Evolutionary conservation across 1,140 invertebrate genomes (phyloP).

Genomic region (Lerema accius): DNA sequence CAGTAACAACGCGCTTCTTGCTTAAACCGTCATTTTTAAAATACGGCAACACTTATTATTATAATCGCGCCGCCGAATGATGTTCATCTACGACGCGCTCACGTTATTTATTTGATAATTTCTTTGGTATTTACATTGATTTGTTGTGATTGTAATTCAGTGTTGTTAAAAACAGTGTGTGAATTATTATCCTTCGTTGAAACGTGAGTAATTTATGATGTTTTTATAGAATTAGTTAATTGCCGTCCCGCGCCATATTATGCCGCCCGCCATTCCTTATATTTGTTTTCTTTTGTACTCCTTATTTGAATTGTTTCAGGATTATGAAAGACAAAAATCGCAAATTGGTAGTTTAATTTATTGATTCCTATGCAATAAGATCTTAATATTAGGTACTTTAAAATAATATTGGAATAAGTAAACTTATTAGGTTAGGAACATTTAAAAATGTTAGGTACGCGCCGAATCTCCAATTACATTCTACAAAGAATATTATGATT

Average conservation of each 20-base stretch:
- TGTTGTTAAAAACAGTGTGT: constrained; percentile 45
- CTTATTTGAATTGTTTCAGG: constrained; percentile 4
- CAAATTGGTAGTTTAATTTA: not conserved
- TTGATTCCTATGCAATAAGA: not conserved
- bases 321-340: not conserved
- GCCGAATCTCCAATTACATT: constrained; percentile 10
- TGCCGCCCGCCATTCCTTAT: constrained; percentile 72
- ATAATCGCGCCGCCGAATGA: constrained; percentile 47
- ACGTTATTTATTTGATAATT: constrained; percentile 48
- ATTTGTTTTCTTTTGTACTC: constrained; percentile 52
- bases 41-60: constrained; percentile 47
- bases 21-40: not conserved
- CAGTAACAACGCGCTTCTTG: no score
- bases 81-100: constrained; percentile 56
- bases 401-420: not conserved
- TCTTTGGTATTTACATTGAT: constrained; percentile 45
- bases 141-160: constrained; percentile 44
- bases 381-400: not conserved
- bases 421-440: constrained; percentile 9
- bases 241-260: constrained; percentile 61
- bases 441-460: constrained; percentile 5
- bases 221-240: constrained; percentile 36
- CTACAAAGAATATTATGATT: not conserved
- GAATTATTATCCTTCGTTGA: constrained; percentile 36
- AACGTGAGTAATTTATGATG: constrained; percentile 55